Percentiles rank a stretch among this genome's conserved stretches.
Evolutionary conservation across 2,113 vertebrate genomes (phyloP).

Genomic region (Mungos mungo): DNA sequence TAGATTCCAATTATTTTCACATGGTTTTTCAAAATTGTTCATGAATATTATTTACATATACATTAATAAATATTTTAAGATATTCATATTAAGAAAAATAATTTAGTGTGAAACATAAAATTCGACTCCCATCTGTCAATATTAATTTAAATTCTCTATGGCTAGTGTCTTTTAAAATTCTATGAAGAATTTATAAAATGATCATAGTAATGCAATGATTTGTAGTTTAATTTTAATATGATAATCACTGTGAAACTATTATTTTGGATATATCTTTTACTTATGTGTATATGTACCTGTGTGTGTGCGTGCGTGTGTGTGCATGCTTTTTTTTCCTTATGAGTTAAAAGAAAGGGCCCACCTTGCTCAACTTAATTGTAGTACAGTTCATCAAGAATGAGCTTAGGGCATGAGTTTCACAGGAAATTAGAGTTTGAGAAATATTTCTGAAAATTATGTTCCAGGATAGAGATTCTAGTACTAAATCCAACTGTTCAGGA

Average conservation of each 20-base stretch:
- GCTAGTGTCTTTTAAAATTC: background rate
- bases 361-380: background rate
- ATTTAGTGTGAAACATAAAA: background rate
- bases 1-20: background rate
- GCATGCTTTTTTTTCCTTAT: background rate
- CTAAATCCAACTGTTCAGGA: background rate
- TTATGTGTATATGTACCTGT: background rate
- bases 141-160: background rate
- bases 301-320: background rate
- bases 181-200: background rate
- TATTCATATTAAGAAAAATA: background rate
- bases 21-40: background rate
- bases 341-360: background rate
- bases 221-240: background rate
- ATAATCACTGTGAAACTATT: background rate
- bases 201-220: background rate
- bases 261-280: background rate
- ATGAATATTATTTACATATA: background rate
- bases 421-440: background rate
- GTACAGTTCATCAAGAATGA: background rate
- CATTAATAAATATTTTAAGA: background rate
- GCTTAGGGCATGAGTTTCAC: background rate
- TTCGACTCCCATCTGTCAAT: background rate
- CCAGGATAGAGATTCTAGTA: background rate
- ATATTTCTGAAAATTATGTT: background rate